These are phyloP conservation scores for Caracal caracal DNA, from an alignment of 2,113 vertebrate genomes.

Conservation along the genomic window DNA sequence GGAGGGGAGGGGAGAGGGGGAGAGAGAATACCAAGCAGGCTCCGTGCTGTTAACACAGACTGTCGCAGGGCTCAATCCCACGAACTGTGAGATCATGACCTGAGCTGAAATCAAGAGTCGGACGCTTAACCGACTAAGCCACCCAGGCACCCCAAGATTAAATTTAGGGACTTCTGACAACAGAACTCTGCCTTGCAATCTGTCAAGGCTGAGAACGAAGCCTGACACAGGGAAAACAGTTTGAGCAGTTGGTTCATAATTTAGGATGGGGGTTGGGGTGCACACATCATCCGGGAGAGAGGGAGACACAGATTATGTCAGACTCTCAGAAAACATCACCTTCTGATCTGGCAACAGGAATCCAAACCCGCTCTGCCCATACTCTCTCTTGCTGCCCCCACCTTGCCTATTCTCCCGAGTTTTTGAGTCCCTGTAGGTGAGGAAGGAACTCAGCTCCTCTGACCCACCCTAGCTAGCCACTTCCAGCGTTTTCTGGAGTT, in stretches of 20 bases:
- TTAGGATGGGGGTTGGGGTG: not conserved
- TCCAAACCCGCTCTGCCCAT: not conserved
- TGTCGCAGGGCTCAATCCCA: too few species aligned
- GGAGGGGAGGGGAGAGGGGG: too few species aligned
- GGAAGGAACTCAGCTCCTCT: not conserved
- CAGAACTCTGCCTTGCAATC: not conserved
- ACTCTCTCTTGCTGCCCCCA: too few species aligned
- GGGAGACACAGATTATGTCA: not conserved
- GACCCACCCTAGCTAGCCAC: not conserved
- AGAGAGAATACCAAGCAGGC: too few species aligned
- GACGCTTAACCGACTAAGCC: too few species aligned
- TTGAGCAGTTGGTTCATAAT: not conserved
- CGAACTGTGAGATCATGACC: too few species aligned
- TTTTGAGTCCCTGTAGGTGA: not conserved
- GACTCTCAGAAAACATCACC: not conserved
- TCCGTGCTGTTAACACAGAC: too few species aligned
- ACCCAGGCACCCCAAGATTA: not conserved
- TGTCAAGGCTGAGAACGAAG: slow-evolving; percentile 4
- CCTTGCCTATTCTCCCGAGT: not conserved
- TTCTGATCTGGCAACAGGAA: not conserved
- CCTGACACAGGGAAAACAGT: not conserved
- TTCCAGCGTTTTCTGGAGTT: slow-evolving; percentile 24
- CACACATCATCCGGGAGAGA: not conserved
- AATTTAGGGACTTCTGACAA: not conserved
- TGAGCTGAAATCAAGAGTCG: too few species aligned